Conservation (phyloP, 2,113 vertebrate species). For the Alosa alosa region DNA sequence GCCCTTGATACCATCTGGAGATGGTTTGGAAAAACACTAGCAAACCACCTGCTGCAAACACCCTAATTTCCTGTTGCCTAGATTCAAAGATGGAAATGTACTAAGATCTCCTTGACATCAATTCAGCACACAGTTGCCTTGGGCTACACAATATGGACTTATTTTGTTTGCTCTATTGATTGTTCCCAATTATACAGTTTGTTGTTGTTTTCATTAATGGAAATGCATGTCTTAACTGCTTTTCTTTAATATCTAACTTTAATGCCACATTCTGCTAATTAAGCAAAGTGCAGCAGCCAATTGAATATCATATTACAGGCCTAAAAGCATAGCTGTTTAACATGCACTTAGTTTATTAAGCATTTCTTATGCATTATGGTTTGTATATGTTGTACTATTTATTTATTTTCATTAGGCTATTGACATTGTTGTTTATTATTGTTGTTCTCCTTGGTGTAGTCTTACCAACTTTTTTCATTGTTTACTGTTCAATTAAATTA, state of each 20-base stretch:
- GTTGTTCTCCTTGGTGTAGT: too few relatives aligned
- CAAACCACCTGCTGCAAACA: conserved; percentile 38
- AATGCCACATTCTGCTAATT: background rate
- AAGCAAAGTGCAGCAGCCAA: background rate
- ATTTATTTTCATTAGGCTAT: too few relatives aligned
- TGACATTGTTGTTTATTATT: too few relatives aligned
- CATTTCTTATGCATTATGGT: too few relatives aligned
- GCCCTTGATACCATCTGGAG: background rate
- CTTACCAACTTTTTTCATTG: too few relatives aligned
- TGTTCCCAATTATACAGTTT: background rate
- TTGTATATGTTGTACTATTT: too few relatives aligned
- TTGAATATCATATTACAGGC: background rate
- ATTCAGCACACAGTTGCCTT: background rate
- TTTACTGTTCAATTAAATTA: too few relatives aligned
- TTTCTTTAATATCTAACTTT: background rate
- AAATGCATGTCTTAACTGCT: background rate
- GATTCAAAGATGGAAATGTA: background rate
- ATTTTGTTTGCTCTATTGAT: too few relatives aligned
- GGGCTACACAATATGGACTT: too few relatives aligned
- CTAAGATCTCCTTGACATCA: background rate
- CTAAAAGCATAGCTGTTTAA: too few relatives aligned
- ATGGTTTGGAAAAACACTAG: background rate
- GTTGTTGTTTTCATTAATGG: background rate
- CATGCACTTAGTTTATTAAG: too few relatives aligned
- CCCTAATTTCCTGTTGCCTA: conserved; percentile 6